Evolutionary conservation across 2,113 vertebrate genomes (phyloP), one percentile per base, ranked within the genome.

Genomic region (Pachycephala philippinensis): DNA sequence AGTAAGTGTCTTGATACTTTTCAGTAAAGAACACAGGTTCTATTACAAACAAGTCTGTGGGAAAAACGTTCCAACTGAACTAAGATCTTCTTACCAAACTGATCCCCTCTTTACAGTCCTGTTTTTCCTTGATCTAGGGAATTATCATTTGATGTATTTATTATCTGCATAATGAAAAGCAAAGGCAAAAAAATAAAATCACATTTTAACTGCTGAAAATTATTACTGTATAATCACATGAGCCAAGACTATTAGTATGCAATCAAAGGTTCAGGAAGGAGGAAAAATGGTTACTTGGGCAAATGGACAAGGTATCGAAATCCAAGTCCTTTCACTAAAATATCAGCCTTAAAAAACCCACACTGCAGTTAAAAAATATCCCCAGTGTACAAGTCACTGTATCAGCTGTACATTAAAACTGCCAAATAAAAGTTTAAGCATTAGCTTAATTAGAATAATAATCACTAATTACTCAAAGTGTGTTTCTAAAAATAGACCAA

Each of bases 91-190:
- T 97, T 94, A 97, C 84, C 87, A 92, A 96, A 96, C 95, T 92
- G 88, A 94, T 87, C 79, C 95, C 90, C 92, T 95, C 95, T 93
- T 95, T 95, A 97, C 85, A 95, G 85, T 92, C 83, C 88, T 95
- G 92, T 66, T 95, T 93, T 96, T 86, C 89, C 94, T 97, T 95
- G 94, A 96, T 93, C 93, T 94, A 96, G 90, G 88, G 45, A 89
- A 93, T 92, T 92, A 96, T 30, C 85, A 93, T 97, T 92, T 95
- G 85, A 65, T 93, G 90, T 93, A 74, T 66, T 94, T 93, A 94
- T 95, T 93, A 94, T 95, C 85, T 95, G 88, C 81, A 70, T 65
- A 95, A 96, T 88, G 50, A 94, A 97, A 96, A 96, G 94, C 90
- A 94, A 95, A 97, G 85, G 96, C 54, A 95, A 94, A 88, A 82